Evolutionary conservation across 2,888 invertebrate genomes (phyloP).

Genomic region (Chymomyza caudatula): DNA sequence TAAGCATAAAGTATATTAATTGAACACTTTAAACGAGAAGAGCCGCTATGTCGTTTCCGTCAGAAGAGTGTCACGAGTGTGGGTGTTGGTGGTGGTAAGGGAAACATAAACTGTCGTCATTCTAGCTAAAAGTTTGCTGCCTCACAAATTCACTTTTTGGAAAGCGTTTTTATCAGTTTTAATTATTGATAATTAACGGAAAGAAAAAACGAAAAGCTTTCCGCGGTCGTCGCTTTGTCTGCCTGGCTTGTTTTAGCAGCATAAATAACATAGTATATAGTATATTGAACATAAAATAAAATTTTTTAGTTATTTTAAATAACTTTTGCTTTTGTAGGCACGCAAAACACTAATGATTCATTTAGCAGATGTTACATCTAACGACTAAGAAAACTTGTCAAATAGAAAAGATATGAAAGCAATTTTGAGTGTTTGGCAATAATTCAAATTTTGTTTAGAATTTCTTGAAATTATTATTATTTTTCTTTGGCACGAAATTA

Average conservation of each 20-base stretch:
- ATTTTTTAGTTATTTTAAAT: neutral
- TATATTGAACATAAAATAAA: neutral
- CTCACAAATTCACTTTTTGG: neutral
- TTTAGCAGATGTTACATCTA: slow-evolving; percentile 56
- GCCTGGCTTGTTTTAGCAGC: neutral
- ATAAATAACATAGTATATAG: slow-evolving; percentile 1
- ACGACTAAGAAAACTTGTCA: slow-evolving; percentile 18
- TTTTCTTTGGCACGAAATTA: slow-evolving; percentile 37
- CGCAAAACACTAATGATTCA: slow-evolving; percentile 54
- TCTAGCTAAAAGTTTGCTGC: too few relatives aligned
- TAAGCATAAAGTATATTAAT: too few relatives aligned
- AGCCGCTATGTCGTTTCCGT: too few relatives aligned
- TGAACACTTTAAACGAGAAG: too few relatives aligned
- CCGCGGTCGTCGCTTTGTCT: slow-evolving; percentile 56
- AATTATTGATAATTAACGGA: slow-evolving; percentile 48
- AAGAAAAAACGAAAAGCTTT: slow-evolving; percentile 35
- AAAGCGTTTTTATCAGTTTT: slow-evolving; percentile 41
- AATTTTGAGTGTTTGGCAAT: slow-evolving; percentile 52
- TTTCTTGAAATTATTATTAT: slow-evolving; percentile 26
- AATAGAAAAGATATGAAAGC: slow-evolving; percentile 14
- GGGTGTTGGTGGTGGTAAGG: too few relatives aligned
- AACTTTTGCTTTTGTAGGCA: neutral
- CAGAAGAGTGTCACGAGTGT: too few relatives aligned
- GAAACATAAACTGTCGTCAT: too few relatives aligned
- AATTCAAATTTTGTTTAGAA: slow-evolving; percentile 9